These are phyloP conservation scores for Cancer borealis DNA, from an alignment of 2,888 invertebrate genomes.

Conservation along the genomic window DNA sequence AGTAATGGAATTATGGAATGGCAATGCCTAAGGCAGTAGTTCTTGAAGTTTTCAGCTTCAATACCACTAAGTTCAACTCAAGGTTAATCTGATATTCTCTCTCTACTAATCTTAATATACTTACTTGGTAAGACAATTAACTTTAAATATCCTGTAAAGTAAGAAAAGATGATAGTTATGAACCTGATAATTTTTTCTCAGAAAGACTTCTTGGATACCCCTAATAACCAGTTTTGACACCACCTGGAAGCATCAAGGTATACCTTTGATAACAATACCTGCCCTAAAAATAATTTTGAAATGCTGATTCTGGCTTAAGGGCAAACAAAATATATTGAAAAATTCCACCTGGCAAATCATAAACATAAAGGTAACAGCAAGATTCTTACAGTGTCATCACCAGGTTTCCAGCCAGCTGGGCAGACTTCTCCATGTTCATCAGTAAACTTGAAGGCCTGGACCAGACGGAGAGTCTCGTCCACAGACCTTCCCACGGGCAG, in stretches of 20 bases:
- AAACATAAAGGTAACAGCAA: neutral
- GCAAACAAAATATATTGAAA: neutral
- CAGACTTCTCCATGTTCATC: constrained; percentile 96
- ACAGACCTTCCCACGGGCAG: constrained; percentile 95
- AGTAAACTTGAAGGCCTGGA: constrained; percentile 97
- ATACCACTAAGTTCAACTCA: too few species aligned
- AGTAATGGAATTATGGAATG: neutral
- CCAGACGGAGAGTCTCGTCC: constrained; percentile 94
- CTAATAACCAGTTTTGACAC: too few species aligned
- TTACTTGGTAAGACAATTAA: too few species aligned
- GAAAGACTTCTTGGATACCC: too few species aligned
- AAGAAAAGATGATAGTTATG: too few species aligned
- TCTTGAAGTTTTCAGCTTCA: too few species aligned
- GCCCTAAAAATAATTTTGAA: neutral
- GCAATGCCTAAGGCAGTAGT: neutral
- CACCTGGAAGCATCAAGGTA: too few species aligned
- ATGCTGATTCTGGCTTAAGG: neutral
- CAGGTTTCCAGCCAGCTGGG: constrained; percentile 97
- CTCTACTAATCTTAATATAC: too few species aligned
- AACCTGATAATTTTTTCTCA: too few species aligned
- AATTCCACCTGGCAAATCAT: neutral
- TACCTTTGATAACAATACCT: too few species aligned
- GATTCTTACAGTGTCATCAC: constrained; percentile 89
- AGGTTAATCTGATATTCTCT: too few species aligned
- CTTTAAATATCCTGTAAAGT: too few species aligned